Base-by-base conservation (phyloP, 1,140 invertebrate species). In the Macrobrachium nipponense region DNA sequence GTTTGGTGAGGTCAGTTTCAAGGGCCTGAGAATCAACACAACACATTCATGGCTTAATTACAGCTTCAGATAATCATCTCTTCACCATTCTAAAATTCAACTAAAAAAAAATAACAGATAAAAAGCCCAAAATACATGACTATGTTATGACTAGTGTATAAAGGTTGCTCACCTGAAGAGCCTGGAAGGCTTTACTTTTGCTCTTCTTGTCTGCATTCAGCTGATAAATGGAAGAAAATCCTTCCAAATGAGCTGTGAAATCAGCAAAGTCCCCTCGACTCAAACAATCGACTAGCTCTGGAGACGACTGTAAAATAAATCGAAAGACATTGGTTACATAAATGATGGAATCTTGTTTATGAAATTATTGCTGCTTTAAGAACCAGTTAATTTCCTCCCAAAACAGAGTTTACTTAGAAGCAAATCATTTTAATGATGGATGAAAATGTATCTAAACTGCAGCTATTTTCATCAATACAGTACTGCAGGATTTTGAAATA, bases 161-260 rank as follows among this genome's bases (percentile, higher is more conserved):
- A 18, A 51, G 23, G 51, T 58, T 14, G 68, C 72, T 27, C 66
- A 87, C 88, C 83, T 97, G 96, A 36, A 99, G 91, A 36, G 97
- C 97, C 90, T 96, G 95, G 90, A 96, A 98, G 8, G 96, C 97
- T 92, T 98, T 98, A 75, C 95, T 95, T 92, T 98, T 99, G 2
- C 96, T 94, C 92, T 97, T 98, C 90, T 98, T 98, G 90, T 99
- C 97, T 14, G 96, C 96, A 92, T 97, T 97, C 18, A 98, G 92
- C 91, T 98, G 96, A 91, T 98, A 99, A 88, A 98, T 98, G 5
- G 96, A 95, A 62, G 95, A 94, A 60, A 99, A 93, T 7, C 97
- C 97, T 92, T 98, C 96, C 7, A 99, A 91, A 91, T 99, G 98
- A 5, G 95, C 94, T 1, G 96, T 96, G 90, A 98, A 98, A 91